Evolutionary conservation across 2,113 vertebrate genomes (phyloP).

Genomic region (Haliaeetus leucogaster): DNA sequence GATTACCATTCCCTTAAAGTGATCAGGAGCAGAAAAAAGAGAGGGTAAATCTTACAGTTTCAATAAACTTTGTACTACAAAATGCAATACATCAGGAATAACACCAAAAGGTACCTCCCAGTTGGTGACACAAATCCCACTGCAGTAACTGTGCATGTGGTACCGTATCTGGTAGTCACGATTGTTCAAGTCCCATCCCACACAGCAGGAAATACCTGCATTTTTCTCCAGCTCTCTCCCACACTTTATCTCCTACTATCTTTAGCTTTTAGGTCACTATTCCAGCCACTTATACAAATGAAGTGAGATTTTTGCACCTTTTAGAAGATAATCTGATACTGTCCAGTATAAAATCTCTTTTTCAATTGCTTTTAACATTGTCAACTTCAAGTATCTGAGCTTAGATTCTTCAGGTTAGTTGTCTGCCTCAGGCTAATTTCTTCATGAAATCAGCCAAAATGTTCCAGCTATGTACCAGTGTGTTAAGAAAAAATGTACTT

Average conservation of each 20-base stretch:
- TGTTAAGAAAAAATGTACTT: not conserved
- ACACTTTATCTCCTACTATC: not conserved
- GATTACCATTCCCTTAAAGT: not conserved
- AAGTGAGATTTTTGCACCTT: not conserved
- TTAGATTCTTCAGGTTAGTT: not conserved
- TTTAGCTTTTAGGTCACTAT: not conserved
- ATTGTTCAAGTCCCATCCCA: not conserved
- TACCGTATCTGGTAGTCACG: fast-evolving
- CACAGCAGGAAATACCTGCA: not conserved
- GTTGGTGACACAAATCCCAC: not conserved
- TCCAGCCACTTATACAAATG: not conserved
- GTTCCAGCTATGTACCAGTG: not conserved
- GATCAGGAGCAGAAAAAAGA: not conserved
- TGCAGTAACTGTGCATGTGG: not conserved
- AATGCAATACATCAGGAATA: not conserved
- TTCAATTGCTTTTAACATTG: not conserved
- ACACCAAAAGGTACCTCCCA: not conserved
- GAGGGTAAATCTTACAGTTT: not conserved
- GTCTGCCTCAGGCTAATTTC: not conserved
- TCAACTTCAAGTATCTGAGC: not conserved
- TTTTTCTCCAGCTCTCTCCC: not conserved
- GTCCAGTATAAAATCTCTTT: not conserved
- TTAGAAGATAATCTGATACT: not conserved
- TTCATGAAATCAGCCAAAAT: not conserved
- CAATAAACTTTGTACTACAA: not conserved